phyloP scores from a whole-genome alignment of 2,113 vertebrate species.

The Meleagris gallopavo region DNA sequence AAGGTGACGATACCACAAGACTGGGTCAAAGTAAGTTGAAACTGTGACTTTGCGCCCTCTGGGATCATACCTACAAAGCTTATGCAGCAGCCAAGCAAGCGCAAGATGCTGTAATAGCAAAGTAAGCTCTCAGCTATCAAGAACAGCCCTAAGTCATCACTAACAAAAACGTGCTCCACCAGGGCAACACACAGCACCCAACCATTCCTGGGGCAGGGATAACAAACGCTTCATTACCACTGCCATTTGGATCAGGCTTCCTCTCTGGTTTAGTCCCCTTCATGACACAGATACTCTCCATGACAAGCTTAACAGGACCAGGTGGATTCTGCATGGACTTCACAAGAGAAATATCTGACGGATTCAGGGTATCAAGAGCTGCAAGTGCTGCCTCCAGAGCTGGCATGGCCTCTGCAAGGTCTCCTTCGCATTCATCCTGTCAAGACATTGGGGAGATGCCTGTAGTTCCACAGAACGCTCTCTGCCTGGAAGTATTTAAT shows the following conservation, averaged over 20 bases:
- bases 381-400: constrained; percentile 86
- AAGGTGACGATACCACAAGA: background rate
- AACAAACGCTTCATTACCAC: constrained; percentile 76
- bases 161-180: background rate
- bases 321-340: constrained; percentile 95
- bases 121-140: background rate
- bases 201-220: background rate
- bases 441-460: background rate
- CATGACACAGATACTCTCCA: constrained; percentile 96
- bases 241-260: constrained; percentile 89
- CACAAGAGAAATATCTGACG: constrained; percentile 88
- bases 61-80: background rate
- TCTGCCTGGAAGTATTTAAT: background rate
- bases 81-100: background rate
- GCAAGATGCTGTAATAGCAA: background rate
- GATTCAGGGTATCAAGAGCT: constrained; percentile 91
- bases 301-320: constrained; percentile 89
- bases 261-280: constrained; percentile 89
- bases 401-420: constrained; percentile 91
- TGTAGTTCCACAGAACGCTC: background rate
- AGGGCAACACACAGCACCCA: background rate
- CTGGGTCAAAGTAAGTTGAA: background rate
- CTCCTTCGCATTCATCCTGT: constrained; percentile 92
- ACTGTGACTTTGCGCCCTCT: background rate
- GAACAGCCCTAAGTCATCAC: background rate